phyloP scores from a whole-genome alignment of 2,797 vertebrate species.

The Poecilia gillii region DNA sequence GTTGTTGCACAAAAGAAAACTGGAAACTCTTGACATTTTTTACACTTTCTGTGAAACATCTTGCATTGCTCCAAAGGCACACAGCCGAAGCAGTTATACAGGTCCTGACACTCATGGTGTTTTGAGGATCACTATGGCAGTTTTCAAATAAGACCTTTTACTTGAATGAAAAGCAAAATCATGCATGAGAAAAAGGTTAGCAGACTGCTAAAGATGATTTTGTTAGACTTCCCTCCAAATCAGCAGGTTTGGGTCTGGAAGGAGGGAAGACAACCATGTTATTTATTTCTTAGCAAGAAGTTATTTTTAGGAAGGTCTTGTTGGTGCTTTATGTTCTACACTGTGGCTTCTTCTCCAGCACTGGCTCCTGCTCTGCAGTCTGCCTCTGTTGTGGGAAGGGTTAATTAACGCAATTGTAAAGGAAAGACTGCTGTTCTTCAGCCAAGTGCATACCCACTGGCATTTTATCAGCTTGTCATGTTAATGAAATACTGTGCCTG shows the following conservation, averaged over 20 bases:
- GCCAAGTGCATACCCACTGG: conserved; percentile 66
- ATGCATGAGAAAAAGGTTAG: conserved; percentile 81
- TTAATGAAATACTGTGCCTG: conserved; percentile 74
- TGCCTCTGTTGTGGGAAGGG: conserved; percentile 55
- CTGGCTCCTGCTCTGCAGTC: conserved; percentile 32
- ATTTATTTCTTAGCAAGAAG: conserved; percentile 81
- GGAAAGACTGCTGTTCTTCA: conserved; percentile 64
- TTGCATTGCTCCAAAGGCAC: conserved; percentile 74
- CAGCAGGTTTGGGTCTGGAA: conserved; percentile 91
- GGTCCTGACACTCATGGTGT: conserved; percentile 75
- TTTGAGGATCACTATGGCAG: conserved; percentile 83
- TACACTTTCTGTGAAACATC: conserved; percentile 72
- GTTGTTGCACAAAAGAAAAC: conserved; percentile 1
- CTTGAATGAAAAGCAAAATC: conserved; percentile 81
- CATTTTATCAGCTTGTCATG: conserved; percentile 77
- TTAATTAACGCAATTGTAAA: conserved; percentile 72
- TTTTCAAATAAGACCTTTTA: conserved; percentile 78
- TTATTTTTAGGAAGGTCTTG: conserved; percentile 78
- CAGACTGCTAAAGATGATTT: conserved; percentile 89
- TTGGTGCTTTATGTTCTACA: conserved; percentile 68
- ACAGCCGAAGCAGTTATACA: conserved; percentile 79
- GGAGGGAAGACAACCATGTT: conserved; percentile 82
- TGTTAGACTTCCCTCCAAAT: conserved; percentile 88
- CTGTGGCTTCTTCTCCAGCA: conserved; percentile 48
- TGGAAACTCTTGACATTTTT: conserved; percentile 36